Evolutionary conservation across 2,113 vertebrate species (phyloP).

Genomic region (mouse (Mus musculus)): GRCm39 chr1:82877001-82877500

Average conservation of each 20-base stretch:
- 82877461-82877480: constrained; percentile 61
- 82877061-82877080: not conserved
- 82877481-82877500: constrained; percentile 7
- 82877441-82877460: not conserved
- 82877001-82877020: not conserved
- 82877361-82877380: not conserved
- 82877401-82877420: not conserved
- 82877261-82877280: constrained; percentile 18
- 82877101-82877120: constrained; percentile 13
- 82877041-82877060: not conserved
- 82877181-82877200: constrained; percentile 49
- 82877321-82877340: not conserved
- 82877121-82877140: not conserved
- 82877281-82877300: constrained; percentile 18
- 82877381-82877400: constrained; percentile 25
- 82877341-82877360: not conserved
- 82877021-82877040: not conserved
- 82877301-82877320: not conserved
- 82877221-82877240: not conserved
- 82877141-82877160: not conserved
- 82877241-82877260: constrained; percentile 2
- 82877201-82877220: not conserved
- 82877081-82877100: not conserved
- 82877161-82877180: not conserved
- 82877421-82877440: not conserved